Conservation (phyloP, 2,113 vertebrate genomes). For the Tringa solitaria region DNA sequence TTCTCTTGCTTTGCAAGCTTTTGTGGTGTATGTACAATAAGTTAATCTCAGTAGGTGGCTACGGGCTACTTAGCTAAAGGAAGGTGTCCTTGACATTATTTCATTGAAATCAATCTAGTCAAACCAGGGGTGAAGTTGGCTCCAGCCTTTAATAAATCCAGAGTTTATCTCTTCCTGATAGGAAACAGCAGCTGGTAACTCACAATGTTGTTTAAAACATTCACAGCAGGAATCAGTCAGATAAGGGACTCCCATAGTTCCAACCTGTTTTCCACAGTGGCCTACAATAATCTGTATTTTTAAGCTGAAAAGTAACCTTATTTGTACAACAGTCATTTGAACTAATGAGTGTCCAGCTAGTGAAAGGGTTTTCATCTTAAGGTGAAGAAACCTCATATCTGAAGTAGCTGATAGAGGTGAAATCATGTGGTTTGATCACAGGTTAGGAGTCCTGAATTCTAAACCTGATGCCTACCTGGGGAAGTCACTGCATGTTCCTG, state of each 20-base stretch:
- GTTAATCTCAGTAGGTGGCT: neutral
- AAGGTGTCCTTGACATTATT: constrained; percentile 3
- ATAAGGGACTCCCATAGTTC: neutral
- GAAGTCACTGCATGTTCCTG: neutral
- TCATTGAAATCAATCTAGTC: neutral
- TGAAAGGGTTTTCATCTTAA: neutral
- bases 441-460: neutral
- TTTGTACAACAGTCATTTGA: neutral
- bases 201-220: constrained; percentile 16
- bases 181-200: constrained; percentile 47
- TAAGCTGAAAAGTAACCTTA: neutral
- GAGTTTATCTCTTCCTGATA: constrained; percentile 54
- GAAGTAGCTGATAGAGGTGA: neutral
- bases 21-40: neutral
- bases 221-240: neutral
- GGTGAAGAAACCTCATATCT: neutral
- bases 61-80: neutral
- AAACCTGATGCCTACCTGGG: neutral
- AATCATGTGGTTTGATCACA: neutral
- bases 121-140: neutral
- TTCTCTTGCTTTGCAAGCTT: neutral
- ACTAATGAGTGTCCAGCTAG: neutral
- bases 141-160: neutral
- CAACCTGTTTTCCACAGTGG: neutral
- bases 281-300: neutral